These are phyloP conservation scores for Subacronicta megacephala DNA, from an alignment of 2,888 invertebrate species.

Conservation along the genomic window DNA sequence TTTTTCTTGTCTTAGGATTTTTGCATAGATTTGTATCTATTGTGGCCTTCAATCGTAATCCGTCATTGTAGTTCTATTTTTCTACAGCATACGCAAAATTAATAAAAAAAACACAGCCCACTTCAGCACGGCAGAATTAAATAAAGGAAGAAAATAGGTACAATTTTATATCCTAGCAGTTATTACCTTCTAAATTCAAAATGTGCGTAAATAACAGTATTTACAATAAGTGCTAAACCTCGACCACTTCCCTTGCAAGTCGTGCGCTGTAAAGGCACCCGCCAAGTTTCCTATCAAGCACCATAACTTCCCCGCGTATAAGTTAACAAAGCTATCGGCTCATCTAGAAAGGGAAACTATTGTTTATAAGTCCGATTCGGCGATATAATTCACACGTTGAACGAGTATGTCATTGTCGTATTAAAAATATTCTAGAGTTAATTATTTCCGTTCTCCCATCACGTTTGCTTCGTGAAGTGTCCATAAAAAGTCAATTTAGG, in stretches of 20 bases:
- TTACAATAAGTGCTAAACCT: constrained; percentile 8
- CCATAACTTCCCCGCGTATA: constrained; percentile 51
- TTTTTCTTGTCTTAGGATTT: too few relatives aligned
- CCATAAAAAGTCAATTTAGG: background rate
- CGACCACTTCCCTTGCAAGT: constrained; percentile 8
- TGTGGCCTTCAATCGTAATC: too few relatives aligned
- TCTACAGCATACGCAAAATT: too few relatives aligned
- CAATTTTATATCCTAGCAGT: background rate
- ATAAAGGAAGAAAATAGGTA: background rate
- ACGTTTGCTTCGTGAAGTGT: background rate
- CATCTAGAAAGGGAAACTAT: constrained; percentile 56
- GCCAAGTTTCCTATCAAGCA: constrained; percentile 37
- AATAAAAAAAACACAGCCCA: too few relatives aligned
- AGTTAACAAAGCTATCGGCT: constrained; percentile 57
- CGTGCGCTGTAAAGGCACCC: constrained; percentile 39
- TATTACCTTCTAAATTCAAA: background rate
- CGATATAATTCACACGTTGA: constrained; percentile 47
- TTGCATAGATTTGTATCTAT: too few relatives aligned
- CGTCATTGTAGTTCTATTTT: too few relatives aligned
- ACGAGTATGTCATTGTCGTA: constrained; percentile 39
- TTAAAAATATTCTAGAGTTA: constrained; percentile 19
- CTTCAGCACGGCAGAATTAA: too few relatives aligned
- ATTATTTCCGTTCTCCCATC: constrained; percentile 21
- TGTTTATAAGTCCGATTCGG: constrained; percentile 53
- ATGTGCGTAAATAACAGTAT: background rate